Evolutionary conservation across 1,140 invertebrate genomes (phyloP).

Genomic region (Bombus breviceps): DNA sequence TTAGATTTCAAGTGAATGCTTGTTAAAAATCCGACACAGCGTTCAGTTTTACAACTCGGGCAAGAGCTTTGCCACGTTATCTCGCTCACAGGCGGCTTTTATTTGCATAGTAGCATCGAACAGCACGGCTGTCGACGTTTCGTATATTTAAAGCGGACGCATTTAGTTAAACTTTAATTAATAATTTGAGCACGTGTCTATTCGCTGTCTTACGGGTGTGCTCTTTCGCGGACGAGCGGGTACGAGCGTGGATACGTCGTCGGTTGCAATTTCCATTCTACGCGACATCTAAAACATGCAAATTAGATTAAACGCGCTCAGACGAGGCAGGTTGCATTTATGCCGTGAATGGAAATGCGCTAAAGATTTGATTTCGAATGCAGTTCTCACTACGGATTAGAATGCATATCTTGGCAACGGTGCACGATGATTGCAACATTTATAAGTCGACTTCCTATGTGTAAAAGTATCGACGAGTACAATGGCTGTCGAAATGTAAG

Average conservation of each 20-base stretch:
- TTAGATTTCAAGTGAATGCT: not conserved
- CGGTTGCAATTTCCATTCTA: slow-evolving; percentile 49
- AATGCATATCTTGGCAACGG: slow-evolving; percentile 11
- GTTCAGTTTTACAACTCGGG: not conserved
- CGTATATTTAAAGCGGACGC: not conserved
- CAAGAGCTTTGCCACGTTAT: not conserved
- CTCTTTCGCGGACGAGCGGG: not conserved
- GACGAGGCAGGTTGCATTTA: slow-evolving; percentile 36
- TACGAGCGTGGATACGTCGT: not conserved
- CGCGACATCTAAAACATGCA: slow-evolving; percentile 49
- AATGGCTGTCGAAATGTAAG: not conserved
- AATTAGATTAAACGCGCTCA: slow-evolving; percentile 51
- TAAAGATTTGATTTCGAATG: slow-evolving; percentile 46
- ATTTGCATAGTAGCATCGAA: not conserved
- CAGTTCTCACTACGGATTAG: not conserved
- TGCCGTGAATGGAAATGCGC: slow-evolving; percentile 49
- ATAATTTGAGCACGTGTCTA: slow-evolving; percentile 43
- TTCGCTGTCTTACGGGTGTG: not conserved
- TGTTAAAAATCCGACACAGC: not conserved
- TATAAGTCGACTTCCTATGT: not conserved
- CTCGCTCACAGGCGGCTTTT: not conserved
- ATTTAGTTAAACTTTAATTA: slow-evolving; percentile 28
- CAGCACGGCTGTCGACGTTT: not conserved
- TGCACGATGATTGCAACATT: not conserved
- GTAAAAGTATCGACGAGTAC: not conserved